Percentiles rank a stretch among this genome's conserved stretches.
Evolutionary conservation across 1,140 invertebrate species (phyloP).

Genomic region (Caenorhabditis tropicalis): DNA sequence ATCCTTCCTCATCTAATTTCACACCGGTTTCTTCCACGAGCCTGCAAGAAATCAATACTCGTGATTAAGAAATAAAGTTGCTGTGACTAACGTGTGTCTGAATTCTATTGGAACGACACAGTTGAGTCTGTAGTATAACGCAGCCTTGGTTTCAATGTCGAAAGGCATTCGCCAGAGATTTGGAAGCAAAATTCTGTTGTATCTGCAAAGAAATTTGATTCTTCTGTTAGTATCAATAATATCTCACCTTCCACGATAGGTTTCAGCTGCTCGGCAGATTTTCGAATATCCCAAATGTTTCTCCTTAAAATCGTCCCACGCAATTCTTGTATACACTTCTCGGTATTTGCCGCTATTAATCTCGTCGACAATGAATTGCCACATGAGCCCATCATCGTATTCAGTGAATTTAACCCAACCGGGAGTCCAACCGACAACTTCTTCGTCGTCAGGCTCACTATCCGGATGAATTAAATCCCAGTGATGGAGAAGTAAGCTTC

Average conservation of each 20-base stretch:
- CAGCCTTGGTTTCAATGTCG: not conserved
- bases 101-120: not conserved
- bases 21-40: not conserved
- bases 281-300: not conserved
- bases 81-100: not conserved
- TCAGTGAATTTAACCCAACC: not conserved
- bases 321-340: not conserved
- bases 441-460: not conserved
- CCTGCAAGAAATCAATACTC: not conserved
- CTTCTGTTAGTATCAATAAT: not conserved
- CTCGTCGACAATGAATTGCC: not conserved
- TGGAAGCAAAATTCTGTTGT: not conserved
- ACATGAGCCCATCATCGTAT: not conserved
- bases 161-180: not conserved
- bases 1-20: not conserved
- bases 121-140: not conserved
- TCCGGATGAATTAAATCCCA: not conserved
- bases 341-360: not conserved
- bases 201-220: not conserved
- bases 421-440: not conserved
- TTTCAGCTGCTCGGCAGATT: not conserved
- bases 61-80: too few relatives aligned
- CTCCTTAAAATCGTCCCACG: not conserved
- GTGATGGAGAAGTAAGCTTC: not conserved
- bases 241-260: not conserved